Evolutionary conservation across 1,140 invertebrate species (phyloP), one percentile per base, ranked within the genome.

Genomic region (Drosophila navojoa): DNA sequence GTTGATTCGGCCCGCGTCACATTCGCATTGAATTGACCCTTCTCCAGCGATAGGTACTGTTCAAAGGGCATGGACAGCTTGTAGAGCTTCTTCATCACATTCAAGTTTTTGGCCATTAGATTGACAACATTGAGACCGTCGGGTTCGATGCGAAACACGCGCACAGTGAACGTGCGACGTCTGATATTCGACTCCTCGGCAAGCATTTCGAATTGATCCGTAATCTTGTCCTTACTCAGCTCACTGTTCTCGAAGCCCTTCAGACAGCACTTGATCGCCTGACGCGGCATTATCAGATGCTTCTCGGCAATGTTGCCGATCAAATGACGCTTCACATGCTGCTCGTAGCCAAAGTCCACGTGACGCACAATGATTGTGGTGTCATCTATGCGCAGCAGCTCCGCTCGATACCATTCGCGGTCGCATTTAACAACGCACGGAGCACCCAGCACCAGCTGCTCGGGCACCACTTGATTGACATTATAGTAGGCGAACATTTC

Each of bases 281-380:
- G 96, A 0, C 95, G 94, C 29, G 94, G 94, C 47, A 96, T 91
- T 22, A 92, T 92, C 9, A 97, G 90, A 60, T 96, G 93, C 62
- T 95, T 94, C 7, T 94, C 93, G 25, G 93, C 93, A 11, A 96
- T 96, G 5, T 92, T 92, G 69, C 95, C 94, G 11, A 97, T 90
- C 25, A 94, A 89, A 15, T 92, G 91, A 0, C 93, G 79, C 10
- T 93, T 84, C 10, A 96, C 93, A 49, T 93, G 93, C 81, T 96
- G 95, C 81, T 96, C 95, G 86, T 97, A 97, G 0, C 96, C 96
- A 93, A 96, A 97, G 92, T 97, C 96, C 1, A 97, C 95, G 92
- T 92, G 91, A 1, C 91, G 81, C 6, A 92, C 89, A 52, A 90
- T 80, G 44, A 91, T 86, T 10, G 90, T 77, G 1, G 66, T 66